These are phyloP conservation scores for Theonella swinhoei DNA, from an alignment of 37 sponge, comb jelly and placozoan genomes.

Conservation along the genomic window DNA sequence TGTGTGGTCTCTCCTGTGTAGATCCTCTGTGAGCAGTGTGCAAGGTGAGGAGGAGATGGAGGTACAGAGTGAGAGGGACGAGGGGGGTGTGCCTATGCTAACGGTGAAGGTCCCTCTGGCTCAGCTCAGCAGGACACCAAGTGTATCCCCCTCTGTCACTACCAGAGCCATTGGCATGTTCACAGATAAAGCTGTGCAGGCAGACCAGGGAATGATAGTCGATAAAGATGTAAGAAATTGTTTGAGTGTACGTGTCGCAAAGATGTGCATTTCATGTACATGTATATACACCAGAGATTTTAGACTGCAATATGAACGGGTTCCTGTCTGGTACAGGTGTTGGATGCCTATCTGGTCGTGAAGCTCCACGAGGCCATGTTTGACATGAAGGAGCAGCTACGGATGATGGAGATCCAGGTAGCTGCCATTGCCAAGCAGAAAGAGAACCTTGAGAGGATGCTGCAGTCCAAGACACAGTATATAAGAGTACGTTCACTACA, in stretches of 20 bases:
- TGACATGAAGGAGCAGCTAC: conserved; percentile 35
- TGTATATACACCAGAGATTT: too few species aligned
- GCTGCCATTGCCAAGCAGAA: conserved; percentile 16
- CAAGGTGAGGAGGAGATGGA: neutral
- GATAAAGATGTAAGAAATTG: conserved; percentile 37
- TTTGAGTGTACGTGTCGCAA: too few species aligned
- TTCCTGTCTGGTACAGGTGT: too few species aligned
- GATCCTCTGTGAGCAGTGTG: neutral
- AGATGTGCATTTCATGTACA: too few species aligned
- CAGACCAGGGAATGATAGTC: conserved; percentile 9
- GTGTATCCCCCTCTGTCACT: neutral
- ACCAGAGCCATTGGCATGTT: neutral
- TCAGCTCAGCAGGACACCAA: neutral
- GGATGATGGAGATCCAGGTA: conserved; percentile 13
- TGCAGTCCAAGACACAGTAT: conserved; percentile 10
- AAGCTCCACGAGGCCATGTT: conserved; percentile 21
- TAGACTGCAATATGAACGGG: too few species aligned
- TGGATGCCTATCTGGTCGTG: conserved; percentile 22
- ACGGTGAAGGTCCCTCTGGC: neutral
- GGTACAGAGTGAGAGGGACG: too few species aligned
- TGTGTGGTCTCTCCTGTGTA: too few species aligned
- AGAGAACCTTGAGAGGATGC: conserved; percentile 6
- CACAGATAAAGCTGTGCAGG: conserved; percentile 8
- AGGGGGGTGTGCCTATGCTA: neutral
- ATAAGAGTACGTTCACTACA: conserved; percentile 16